These are phyloP conservation scores for Drosophila ochracea DNA, from an alignment of 2,888 invertebrate genomes.

Conservation along the genomic window DNA sequence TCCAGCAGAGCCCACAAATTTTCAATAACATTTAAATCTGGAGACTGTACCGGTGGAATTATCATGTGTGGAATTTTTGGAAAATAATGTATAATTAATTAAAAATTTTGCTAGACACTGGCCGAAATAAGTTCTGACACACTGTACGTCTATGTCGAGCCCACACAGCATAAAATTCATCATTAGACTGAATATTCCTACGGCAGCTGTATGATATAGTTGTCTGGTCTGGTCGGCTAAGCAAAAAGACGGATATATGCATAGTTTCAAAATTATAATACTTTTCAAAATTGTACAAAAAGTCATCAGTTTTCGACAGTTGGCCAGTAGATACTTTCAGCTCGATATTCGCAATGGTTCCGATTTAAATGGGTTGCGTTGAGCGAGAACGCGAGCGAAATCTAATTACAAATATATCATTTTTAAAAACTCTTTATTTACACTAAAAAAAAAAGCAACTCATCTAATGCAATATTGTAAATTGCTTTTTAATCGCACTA, in stretches of 20 bases:
- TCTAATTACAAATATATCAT: neutral
- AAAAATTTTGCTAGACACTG: too few species aligned
- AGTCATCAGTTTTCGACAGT: neutral
- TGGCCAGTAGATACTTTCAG: neutral
- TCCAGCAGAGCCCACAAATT: too few species aligned
- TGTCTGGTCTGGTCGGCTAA: neutral
- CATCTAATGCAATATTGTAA: conserved; percentile 1
- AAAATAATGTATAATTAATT: too few species aligned
- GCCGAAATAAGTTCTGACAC: too few species aligned
- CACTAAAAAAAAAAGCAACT: neutral
- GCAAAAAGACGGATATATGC: neutral
- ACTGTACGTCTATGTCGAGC: too few species aligned
- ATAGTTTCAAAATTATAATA: neutral
- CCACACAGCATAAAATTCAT: neutral
- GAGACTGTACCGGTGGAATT: too few species aligned
- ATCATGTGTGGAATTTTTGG: too few species aligned
- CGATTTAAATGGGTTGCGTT: neutral
- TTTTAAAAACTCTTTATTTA: neutral
- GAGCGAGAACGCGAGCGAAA: neutral
- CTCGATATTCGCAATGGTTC: neutral
- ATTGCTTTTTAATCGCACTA: conserved; percentile 5
- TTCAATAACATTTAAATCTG: too few species aligned
- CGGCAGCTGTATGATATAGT: neutral
- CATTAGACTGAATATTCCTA: neutral
- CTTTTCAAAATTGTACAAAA: neutral